A percentile compares a stretch with the other conserved stretches of the same genome.
Evolutionary conservation across 2,113 vertebrate genomes (phyloP).

Genomic region (Plestiodon gilberti): DNA sequence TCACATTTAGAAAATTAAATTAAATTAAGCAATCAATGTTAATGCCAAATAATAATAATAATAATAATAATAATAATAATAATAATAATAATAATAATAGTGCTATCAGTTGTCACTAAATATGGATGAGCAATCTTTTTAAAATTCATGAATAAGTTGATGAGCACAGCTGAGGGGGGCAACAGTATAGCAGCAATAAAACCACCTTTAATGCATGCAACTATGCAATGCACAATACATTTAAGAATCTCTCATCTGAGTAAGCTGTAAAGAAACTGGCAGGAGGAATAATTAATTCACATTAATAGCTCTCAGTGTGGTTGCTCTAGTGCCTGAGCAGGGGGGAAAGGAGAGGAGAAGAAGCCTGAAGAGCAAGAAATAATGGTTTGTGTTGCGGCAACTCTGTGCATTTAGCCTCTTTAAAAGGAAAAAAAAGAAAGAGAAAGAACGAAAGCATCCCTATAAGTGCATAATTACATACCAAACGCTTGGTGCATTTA

Average conservation of each 20-base stretch:
- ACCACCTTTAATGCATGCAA: constrained; percentile 61
- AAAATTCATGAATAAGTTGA: constrained; percentile 1
- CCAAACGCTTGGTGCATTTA: constrained; percentile 27
- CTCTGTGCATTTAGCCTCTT: constrained; percentile 20
- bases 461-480: constrained; percentile 29
- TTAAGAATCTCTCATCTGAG: constrained; percentile 69
- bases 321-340: constrained; percentile 28
- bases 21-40: too few relatives aligned
- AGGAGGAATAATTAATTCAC: constrained; percentile 74
- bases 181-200: constrained; percentile 22
- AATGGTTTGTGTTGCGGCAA: constrained; percentile 32
- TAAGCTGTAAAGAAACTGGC: constrained; percentile 69
- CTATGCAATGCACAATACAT: constrained; percentile 64
- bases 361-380: constrained; percentile 49
- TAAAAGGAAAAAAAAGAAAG: constrained; percentile 10
- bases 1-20: too few relatives aligned
- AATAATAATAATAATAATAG: not conserved
- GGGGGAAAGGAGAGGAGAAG: not conserved
- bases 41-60: too few relatives aligned
- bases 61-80: too few relatives aligned
- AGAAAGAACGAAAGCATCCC: too few relatives aligned
- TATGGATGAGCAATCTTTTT: constrained; percentile 16
- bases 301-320: constrained; percentile 68
- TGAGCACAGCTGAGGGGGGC: constrained; percentile 8
- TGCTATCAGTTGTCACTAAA: constrained; percentile 17